Percentiles rank a stretch among this genome's conserved stretches.
Conservation (phyloP, 2,113 vertebrate genomes). For the Labeo rohita region DNA sequence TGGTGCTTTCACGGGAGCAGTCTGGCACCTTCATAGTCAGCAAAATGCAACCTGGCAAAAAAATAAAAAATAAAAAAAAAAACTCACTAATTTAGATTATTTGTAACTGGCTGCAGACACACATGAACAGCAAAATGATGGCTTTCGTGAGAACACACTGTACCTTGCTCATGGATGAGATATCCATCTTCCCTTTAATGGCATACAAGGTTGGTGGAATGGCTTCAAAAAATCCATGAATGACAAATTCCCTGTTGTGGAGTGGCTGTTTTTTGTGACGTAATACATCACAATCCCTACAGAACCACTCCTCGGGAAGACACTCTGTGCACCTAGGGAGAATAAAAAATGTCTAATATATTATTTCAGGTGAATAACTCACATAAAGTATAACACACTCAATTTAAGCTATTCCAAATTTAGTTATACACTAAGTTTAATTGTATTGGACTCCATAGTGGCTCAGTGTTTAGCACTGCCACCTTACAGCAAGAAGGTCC, state of each 20-base stretch:
- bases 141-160: neutral
- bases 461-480: no score
- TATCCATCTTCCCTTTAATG: slow-evolving; percentile 4
- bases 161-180: slow-evolving; percentile 9
- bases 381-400: no score
- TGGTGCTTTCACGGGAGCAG: neutral
- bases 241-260: neutral
- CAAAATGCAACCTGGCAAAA: slow-evolving; percentile 7
- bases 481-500: no score
- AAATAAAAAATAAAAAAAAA: neutral
- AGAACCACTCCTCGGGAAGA: neutral
- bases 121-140: no score
- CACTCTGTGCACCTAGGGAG: no score
- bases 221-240: neutral
- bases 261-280: neutral
- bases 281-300: neutral
- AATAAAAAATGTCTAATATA: no score
- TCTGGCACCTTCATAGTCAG: neutral
- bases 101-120: no score
- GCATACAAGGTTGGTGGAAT: neutral
- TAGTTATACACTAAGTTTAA: no score
- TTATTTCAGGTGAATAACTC: no score
- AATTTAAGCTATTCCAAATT: no score
- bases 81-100: no score
- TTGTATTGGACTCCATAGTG: no score